These are phyloP conservation scores for Lipophrys pholis DNA, from an alignment of 2,113 vertebrate species.

Conservation along the genomic window DNA sequence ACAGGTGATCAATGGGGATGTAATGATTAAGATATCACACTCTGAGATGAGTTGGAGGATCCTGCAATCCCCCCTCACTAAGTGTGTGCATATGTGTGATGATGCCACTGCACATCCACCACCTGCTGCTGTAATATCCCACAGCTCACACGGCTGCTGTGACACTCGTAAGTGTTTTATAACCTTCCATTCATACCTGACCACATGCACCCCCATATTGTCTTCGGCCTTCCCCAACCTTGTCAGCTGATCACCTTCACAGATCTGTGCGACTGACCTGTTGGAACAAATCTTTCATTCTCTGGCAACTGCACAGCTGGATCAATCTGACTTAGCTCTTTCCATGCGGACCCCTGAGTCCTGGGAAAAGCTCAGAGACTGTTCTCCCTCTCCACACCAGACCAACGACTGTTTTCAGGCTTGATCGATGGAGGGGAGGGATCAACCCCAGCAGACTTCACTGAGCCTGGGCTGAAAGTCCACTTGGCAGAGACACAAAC, in stretches of 20 bases:
- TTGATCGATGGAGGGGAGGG: constrained; percentile 58
- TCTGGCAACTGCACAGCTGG: neutral
- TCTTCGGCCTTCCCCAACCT: neutral
- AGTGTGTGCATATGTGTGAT: constrained; percentile 20
- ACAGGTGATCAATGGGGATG: constrained; percentile 65
- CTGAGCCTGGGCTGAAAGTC: constrained; percentile 63
- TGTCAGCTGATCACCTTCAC: constrained; percentile 7
- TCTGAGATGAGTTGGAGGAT: constrained; percentile 35
- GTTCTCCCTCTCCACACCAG: neutral
- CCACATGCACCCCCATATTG: neutral
- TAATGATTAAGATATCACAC: constrained; percentile 64
- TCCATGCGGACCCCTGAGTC: neutral
- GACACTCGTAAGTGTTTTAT: constrained; percentile 6
- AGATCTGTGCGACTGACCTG: neutral
- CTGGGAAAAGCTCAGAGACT: constrained; percentile 19
- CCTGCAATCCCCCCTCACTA: constrained; percentile 12
- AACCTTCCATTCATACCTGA: constrained; percentile 21
- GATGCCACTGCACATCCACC: constrained; percentile 27
- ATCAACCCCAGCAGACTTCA: constrained; percentile 47
- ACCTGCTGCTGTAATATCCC: constrained; percentile 49
- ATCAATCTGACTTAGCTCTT: constrained; percentile 40
- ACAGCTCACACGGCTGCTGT: constrained; percentile 33
- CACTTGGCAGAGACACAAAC: constrained; percentile 73
- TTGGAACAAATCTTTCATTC: constrained; percentile 4
- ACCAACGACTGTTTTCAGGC: constrained; percentile 50